Base-by-base conservation (phyloP, 2,113 vertebrate genomes). In the Pogonocichla stellata region DNA sequence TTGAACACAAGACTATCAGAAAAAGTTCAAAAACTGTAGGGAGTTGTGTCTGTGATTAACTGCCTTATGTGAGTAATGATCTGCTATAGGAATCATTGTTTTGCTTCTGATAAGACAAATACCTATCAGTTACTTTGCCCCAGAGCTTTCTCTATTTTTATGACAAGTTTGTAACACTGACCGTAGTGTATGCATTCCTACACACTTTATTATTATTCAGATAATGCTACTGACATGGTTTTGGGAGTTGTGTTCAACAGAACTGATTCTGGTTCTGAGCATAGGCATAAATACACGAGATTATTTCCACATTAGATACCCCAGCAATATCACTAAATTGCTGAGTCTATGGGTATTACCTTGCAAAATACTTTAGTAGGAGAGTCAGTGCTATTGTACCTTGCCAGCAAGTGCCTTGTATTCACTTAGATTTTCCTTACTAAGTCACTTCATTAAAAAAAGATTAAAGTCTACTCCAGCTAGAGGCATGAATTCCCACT, bases 401-500 rank as follows among this genome's bases (percentile, higher is more conserved):
- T 80, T 83, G 48, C 45, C 36, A 80, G 58, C 23, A 88, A 72
- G 73, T 88, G 80, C 18, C 34, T 77, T 38, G 26, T 50, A 58
- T 85, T 90, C 71, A 57, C 81, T 87, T 94, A 88, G 45, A 86
- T 93, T 92, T 95, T 83, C 33, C 50, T 96, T 96, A 94, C 71
- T 94, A 93, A 71, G 71, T 94, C 93, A 96, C 60, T 88, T 95
- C 80, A 94, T 94, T 94, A 94, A 93, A 96, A 94, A 88, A 92
- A 93, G 73, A 95, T 95, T 93, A 92, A 86, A 90, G 71, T 71
- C 83, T 88, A 28, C 72, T 92, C n/a, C 75, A 86, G 88, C 82
- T 93, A 66, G 86, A 90, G 86, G 80, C 88, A 88, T 54, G 34
- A 96, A 95, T 93, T 88, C 75, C 60, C 71, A 70, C 34, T 77